phyloP scores from a whole-genome alignment of 2,113 vertebrate genomes.

The Paradoxurus hermaphroditus region DNA sequence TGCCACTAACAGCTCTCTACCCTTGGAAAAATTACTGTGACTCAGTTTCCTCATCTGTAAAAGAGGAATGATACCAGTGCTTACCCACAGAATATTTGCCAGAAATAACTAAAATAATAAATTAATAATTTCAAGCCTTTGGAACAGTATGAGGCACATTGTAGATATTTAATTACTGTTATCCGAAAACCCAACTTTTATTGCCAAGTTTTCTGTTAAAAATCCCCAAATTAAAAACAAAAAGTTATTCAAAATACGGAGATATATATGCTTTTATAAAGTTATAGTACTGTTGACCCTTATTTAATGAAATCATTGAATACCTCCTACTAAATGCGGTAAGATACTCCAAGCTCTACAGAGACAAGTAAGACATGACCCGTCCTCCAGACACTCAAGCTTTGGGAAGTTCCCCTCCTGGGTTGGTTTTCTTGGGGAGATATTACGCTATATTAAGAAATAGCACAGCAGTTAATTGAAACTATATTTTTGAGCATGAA shows the following conservation, averaged over 20 bases:
- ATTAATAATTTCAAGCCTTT: neutral
- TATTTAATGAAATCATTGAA: neutral
- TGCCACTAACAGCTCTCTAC: neutral
- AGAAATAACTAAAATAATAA: neutral
- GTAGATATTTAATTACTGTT: neutral
- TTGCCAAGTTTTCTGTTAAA: neutral
- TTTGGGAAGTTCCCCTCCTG: neutral
- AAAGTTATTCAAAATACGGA: neutral
- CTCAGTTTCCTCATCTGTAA: neutral
- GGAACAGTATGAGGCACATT: neutral
- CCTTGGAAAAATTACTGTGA: neutral
- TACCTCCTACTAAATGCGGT: neutral
- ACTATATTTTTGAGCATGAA: neutral
- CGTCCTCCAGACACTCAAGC: neutral
- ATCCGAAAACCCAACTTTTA: neutral
- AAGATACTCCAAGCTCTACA: neutral
- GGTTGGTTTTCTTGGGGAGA: neutral
- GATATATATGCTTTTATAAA: neutral
- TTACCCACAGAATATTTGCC: neutral
- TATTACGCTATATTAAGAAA: neutral
- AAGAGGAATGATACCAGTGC: neutral
- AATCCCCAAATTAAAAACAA: neutral
- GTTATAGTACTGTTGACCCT: neutral
- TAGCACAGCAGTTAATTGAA: neutral
- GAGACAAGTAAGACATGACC: neutral